A percentile compares a stretch with the other conserved stretches of the same genome.
phyloP scores from a whole-genome alignment of 1,140 invertebrate species.

The Drosophila pectinifera region DNA sequence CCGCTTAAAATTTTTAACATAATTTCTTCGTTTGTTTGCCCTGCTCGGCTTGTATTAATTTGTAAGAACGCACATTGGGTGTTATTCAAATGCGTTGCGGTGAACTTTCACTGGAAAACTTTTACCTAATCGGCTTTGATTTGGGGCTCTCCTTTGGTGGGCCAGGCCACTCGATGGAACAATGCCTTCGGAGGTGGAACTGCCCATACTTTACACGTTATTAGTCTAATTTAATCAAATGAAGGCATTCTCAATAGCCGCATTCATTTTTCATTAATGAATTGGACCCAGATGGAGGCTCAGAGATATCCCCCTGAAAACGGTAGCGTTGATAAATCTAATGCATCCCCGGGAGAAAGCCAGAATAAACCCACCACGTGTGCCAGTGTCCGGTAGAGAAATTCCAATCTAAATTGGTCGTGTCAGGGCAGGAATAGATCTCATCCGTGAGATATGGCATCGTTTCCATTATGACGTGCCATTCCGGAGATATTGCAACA shows the following conservation, averaged over 20 bases:
- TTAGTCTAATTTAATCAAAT: conserved; percentile 81
- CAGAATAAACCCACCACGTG: conserved; percentile 32
- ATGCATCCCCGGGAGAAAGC: conserved; percentile 48
- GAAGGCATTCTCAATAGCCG: conserved; percentile 64
- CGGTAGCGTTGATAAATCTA: conserved; percentile 57
- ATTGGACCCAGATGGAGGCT: conserved; percentile 50
- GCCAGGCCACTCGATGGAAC: conserved; percentile 31
- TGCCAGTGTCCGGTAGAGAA: conserved; percentile 15
- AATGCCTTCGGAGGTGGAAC: conserved; percentile 11
- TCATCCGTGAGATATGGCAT: conserved; percentile 32
- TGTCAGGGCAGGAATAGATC: conserved; percentile 35
- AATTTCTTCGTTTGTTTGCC: conserved; percentile 56
- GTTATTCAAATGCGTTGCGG: conserved; percentile 55
- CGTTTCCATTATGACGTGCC: conserved; percentile 44
- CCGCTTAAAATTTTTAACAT: conserved; percentile 35
- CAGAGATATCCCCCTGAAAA: conserved; percentile 16
- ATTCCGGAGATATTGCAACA: conserved; percentile 42
- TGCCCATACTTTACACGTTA: conserved; percentile 75
- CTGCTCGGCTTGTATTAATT: conserved; percentile 62
- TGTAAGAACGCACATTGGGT: conserved; percentile 65
- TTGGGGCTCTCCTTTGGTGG: conserved; percentile 61
- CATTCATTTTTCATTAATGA: conserved; percentile 78
- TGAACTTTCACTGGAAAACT: conserved; percentile 71
- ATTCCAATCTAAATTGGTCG: conserved; percentile 44
- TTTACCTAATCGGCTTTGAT: conserved; percentile 60